phyloP scores from a whole-genome alignment of 2,113 vertebrate species.

The Psophia crepitans region DNA sequence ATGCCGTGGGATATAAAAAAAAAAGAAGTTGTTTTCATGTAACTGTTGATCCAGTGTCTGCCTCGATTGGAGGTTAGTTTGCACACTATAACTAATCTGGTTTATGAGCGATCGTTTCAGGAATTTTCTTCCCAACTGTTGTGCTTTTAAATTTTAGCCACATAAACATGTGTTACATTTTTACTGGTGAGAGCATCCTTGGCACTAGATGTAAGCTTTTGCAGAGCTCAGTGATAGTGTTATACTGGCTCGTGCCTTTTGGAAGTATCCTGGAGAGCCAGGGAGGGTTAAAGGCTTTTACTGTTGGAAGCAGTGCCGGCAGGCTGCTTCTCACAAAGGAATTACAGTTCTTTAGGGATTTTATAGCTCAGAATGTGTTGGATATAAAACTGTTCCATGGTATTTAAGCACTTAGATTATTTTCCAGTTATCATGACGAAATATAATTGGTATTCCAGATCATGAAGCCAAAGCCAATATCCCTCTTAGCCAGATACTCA shows the following conservation, averaged over 20 bases:
- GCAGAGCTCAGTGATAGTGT: background rate
- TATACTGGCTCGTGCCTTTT: conserved; percentile 38
- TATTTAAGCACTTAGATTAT: conserved; percentile 66
- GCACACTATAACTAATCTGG: background rate
- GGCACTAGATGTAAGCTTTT: conserved; percentile 20
- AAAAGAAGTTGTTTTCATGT: background rate
- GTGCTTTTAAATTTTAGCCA: background rate
- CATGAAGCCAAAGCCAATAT: background rate
- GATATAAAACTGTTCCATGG: conserved; percentile 59
- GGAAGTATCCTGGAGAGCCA: conserved; percentile 45
- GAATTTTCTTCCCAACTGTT: background rate
- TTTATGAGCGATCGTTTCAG: background rate
- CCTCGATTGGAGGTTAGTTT: background rate
- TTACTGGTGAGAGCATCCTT: conserved; percentile 46
- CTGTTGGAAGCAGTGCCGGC: conserved; percentile 31
- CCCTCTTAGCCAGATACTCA: conserved; percentile 19
- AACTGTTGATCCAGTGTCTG: background rate
- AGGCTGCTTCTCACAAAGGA: conserved; percentile 56
- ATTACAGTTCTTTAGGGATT: conserved; percentile 48
- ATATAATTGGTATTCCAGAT: conserved; percentile 60
- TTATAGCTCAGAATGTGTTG: conserved; percentile 30
- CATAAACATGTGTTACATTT: conserved; percentile 20
- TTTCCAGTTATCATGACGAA: conserved; percentile 60
- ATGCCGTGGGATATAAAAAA: background rate
- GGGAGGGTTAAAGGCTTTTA: conserved; percentile 38